Evolutionary conservation across 2,797 vertebrate genomes (phyloP), one percentile per base, ranked within the genome.

Genomic region (Natrix natrix): DNA sequence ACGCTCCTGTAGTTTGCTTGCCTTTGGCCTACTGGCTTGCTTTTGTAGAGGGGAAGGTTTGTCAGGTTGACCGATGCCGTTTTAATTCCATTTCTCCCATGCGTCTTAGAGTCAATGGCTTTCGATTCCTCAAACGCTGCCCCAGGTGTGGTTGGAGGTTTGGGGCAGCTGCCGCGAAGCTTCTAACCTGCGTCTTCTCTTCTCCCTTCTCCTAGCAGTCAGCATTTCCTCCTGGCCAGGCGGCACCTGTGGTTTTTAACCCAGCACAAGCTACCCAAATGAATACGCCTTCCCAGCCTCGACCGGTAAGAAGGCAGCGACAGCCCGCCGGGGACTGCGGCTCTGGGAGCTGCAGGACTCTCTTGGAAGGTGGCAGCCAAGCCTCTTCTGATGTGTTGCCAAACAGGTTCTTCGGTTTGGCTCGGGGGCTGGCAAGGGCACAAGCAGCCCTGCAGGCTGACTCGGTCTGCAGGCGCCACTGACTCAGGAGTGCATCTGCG

Each of bases 251-350:
- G 97, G 98, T 99, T 97, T 98, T 99, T 97, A 99, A 98, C 97
- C 98, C 98, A 94, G 97, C 98, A 96, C 98, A 98, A 92, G 98
- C 98, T 97, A 98, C 98, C 98, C 98, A 98, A 98, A 99, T 99
- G 99, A 99, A 99, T 98, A 99, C 99, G 96, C 97, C 98, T 96
- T 99, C 98, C 96, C 99, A 99, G 94, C 96, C 99, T 94, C 98
- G 99, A 96, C 99, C 99, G 99, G 99, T 99, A 99, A 97, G 97
- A 95, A 93, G 94, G 86, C 74, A 1, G 86, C 86, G 92, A 89
- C 56, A 52, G 12, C 1, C 28, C 3, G 7, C 52, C 32, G 89
- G 1, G 1, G 66, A 20, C 0, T 86, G 5, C 24, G 43, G 60
- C 66, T 69, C 37, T 2, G 48, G 90, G 1, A 61, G n/a, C 0